phyloP scores from a whole-genome alignment of 2,797 vertebrate species.

The Liasis olivaceus region DNA sequence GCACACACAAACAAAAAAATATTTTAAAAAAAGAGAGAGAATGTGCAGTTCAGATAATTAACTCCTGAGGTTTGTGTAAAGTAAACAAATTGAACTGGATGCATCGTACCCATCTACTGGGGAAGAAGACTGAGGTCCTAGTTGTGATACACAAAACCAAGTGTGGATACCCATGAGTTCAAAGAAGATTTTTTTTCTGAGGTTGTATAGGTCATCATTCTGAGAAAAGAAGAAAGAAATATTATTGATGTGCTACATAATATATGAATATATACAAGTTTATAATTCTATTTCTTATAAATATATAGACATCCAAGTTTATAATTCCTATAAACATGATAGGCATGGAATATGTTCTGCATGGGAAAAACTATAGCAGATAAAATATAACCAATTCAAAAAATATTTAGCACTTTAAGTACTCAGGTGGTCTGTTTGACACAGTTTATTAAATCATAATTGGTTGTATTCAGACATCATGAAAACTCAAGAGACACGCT shows the following conservation, averaged over 20 bases:
- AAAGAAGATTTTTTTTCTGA: slow-evolving; percentile 75
- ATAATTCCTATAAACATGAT: slow-evolving; percentile 1
- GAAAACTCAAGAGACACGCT: no score
- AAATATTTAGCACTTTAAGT: not conserved
- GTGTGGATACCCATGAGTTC: slow-evolving; percentile 81
- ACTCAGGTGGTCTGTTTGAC: no score
- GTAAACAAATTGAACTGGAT: slow-evolving; percentile 83
- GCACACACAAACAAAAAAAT: slow-evolving; percentile 75
- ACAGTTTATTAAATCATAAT: no score
- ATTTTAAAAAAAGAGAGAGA: slow-evolving; percentile 45
- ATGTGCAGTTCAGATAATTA: slow-evolving; percentile 81
- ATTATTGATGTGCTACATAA: slow-evolving; percentile 5
- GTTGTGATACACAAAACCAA: slow-evolving; percentile 78
- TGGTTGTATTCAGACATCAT: no score
- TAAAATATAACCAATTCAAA: not conserved
- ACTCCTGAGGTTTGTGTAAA: slow-evolving; percentile 85
- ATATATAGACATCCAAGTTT: not conserved
- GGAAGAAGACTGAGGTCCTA: slow-evolving; percentile 80
- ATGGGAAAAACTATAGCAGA: not conserved
- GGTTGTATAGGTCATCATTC: slow-evolving; percentile 83
- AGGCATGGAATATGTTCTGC: not conserved
- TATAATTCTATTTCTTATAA: slow-evolving; percentile 29
- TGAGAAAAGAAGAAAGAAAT: slow-evolving; percentile 71
- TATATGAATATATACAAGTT: not conserved
- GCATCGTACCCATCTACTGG: slow-evolving; percentile 81